phyloP scores from a whole-genome alignment of 2,888 invertebrate species.

The Protophormia terraenovae region DNA sequence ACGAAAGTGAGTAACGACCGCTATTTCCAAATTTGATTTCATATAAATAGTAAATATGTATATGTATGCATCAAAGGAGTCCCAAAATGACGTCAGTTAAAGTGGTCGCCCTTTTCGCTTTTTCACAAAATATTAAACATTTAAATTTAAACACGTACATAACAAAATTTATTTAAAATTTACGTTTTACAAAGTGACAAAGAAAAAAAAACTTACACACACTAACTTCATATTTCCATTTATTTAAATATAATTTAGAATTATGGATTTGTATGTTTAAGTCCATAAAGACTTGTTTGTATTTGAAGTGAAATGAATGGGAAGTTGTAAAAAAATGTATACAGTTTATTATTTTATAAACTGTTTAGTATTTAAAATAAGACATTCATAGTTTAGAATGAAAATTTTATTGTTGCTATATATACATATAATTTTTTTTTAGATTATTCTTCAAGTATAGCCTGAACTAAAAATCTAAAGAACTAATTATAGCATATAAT shows the following conservation, averaged over 20 bases:
- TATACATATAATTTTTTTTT: too few species aligned
- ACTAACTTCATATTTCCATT: background rate
- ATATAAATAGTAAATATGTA: background rate
- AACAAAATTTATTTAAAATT: constrained; percentile 33
- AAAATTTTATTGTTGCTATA: too few species aligned
- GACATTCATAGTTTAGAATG: too few species aligned
- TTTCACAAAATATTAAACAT: constrained; percentile 20
- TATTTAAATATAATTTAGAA: background rate
- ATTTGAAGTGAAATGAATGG: background rate
- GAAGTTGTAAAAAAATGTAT: too few species aligned
- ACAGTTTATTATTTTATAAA: background rate
- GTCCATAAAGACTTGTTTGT: background rate
- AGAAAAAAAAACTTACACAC: background rate
- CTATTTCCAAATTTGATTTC: constrained; percentile 37
- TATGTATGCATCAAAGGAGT: background rate
- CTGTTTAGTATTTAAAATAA: background rate
- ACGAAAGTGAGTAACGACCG: constrained; percentile 51
- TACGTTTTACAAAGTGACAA: constrained; percentile 6
- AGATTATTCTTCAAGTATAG: too few species aligned
- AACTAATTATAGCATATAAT: too few species aligned
- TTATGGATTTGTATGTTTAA: background rate
- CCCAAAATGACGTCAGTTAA: constrained; percentile 40
- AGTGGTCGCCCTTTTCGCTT: constrained; percentile 11
- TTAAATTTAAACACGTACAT: constrained; percentile 58
- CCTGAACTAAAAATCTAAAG: too few species aligned